Conservation (phyloP, 2,113 vertebrate species). For the Podilymbus podiceps region DNA sequence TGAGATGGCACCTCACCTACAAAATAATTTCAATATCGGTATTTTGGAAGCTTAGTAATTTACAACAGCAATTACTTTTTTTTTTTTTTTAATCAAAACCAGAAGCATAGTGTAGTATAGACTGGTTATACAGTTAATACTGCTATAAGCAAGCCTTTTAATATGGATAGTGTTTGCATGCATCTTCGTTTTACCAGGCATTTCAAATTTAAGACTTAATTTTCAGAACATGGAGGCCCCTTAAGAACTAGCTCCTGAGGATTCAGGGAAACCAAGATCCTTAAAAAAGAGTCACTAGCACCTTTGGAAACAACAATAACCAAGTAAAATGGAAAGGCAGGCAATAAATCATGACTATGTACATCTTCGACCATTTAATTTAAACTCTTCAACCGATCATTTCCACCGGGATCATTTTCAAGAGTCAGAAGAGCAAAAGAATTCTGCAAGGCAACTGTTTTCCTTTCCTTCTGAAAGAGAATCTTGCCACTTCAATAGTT, state of each 20-base stretch:
- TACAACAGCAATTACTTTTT: neutral
- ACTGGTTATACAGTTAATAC: neutral
- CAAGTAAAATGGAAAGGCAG: neutral
- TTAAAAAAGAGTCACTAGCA: neutral
- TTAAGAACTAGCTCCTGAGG: neutral
- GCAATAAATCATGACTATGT: neutral
- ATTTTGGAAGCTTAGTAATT: neutral
- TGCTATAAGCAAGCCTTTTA: neutral
- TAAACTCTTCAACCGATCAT: neutral
- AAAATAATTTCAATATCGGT: neutral
- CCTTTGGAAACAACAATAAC: neutral
- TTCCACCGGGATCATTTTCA: neutral
- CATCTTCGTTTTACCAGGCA: neutral
- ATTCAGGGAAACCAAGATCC: neutral
- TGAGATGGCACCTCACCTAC: neutral
- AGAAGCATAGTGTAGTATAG: neutral
- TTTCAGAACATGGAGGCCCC: neutral
- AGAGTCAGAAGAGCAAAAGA: neutral
- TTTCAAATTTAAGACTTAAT: neutral
- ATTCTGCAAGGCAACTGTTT: neutral
- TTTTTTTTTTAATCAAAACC: neutral
- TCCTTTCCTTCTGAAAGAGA: neutral
- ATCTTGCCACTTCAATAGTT: neutral
- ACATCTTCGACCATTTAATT: neutral
- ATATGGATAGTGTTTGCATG: neutral